Percentiles rank a stretch among this genome's conserved stretches.
phyloP scores from a whole-genome alignment of 1,140 invertebrate genomes.

The Drosophila truncata region DNA sequence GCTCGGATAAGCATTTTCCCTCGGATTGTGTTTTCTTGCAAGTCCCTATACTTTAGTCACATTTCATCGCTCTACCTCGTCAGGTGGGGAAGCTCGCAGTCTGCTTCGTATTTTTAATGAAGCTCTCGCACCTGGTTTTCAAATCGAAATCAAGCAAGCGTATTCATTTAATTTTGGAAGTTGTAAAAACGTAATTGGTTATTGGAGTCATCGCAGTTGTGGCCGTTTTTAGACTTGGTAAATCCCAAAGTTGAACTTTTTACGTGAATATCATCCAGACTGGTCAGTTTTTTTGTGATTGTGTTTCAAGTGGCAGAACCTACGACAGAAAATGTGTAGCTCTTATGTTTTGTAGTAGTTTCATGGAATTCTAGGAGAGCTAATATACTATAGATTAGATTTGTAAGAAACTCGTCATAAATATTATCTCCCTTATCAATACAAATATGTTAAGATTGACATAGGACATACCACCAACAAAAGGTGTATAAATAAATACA shows the following conservation, averaged over 20 bases:
- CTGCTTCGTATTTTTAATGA: not conserved
- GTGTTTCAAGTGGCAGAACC: not conserved
- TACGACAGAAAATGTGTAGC: not conserved
- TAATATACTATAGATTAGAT: slow-evolving; percentile 9
- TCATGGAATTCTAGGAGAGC: not conserved
- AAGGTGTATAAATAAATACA: not conserved
- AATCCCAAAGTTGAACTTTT: not conserved
- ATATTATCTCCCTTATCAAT: not conserved
- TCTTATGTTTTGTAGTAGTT: not conserved
- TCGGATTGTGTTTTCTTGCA: slow-evolving; percentile 1
- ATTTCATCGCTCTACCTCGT: not conserved
- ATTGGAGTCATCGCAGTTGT: not conserved
- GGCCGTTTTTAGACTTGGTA: not conserved
- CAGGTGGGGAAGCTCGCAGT: not conserved
- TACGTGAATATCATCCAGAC: not conserved
- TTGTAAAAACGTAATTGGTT: not conserved
- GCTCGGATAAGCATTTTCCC: not conserved
- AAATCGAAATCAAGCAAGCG: not conserved
- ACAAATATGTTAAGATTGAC: not conserved
- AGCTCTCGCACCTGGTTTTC: not conserved
- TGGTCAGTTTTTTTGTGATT: not conserved
- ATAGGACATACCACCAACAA: not conserved
- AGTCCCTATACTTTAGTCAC: not conserved
- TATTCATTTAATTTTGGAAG: not conserved
- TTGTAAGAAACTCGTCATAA: not conserved